Base-by-base conservation (phyloP, 2,113 vertebrate species). In the Eptatretus burgeri region DNA sequence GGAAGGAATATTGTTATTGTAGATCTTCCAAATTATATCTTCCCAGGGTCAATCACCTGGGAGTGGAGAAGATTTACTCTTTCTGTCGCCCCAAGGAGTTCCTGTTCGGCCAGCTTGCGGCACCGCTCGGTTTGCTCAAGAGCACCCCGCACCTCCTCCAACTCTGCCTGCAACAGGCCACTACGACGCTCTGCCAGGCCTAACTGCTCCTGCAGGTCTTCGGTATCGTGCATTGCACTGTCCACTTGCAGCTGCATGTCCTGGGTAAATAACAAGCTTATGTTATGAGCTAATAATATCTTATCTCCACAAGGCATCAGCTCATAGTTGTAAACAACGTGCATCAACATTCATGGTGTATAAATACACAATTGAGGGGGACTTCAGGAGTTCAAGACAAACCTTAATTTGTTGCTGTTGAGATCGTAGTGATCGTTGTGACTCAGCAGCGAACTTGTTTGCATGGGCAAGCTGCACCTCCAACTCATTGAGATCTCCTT, bases 11-110 rank as follows among this genome's bases (percentile, higher is more conserved):
- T 41, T 41, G 27, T 41, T 41, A 41, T 41, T 41, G 27, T 41
- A 41, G 27, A 41, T 41, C 27, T 41, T 41, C 27, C 7, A 41
- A 7, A 41, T 5, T n/a, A n/a, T n/a, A n/a, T n/a, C n/a, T 7
- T 41, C 27, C 7, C 27, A 41, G n/a, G n/a, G 27, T 41, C 27
- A 60, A 2, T 16, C 65, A 81, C 85, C 82, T 93, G 85, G 1
- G 88, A 78, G 62, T 93, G 85, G 63, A 93, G 71, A 52, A 93
- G 76, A 67, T 83, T 85, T 70, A 84, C 82, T 60, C 85, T 81
- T 70, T 91, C 84, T 0, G 74, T 81, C 68, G 76, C 74, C 68
- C 93, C 83, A 12, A 84, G 70, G 70, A 93, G 74, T 70, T 95
- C 87, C 51, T 85, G 85, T 66, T 93, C 86, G 0, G 83, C 84